Evolutionary conservation across 2,888 invertebrate genomes (phyloP), one percentile per base, ranked within the genome.

Genomic region (Hirtodrosophila confusa): DNA sequence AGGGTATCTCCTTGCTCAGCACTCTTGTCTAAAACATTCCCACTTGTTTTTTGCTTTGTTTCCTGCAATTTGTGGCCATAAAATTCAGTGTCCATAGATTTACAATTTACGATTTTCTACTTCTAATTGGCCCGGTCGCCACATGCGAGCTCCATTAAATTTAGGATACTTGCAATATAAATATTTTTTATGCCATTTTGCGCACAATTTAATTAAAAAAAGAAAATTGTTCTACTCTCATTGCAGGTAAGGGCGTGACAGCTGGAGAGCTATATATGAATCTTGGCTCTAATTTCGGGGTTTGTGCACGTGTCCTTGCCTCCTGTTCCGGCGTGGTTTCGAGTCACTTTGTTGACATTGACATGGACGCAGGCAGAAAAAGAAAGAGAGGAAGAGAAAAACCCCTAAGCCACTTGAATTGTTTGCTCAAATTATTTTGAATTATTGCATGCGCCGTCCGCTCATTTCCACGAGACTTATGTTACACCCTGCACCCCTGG

Each of bases 361-460:
- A 74, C 44, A 37, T 54, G 47, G 50, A 49, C 12, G 17, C 9
- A 29, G 43, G 41, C 5, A 11, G n/a, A 8, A 29, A 47, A 27
- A 37, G 27, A n/a, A 12, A 12, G 41, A 12, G 41, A 9, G 24
- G 5, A 27, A 35, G 45, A 36, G 27, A 41, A 50, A 35, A 60
- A 57, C 24, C 63, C 75, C 43, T 57, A 74, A 68, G 47, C 64
- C 86, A 82, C 84, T 87, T 71, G 69, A 82, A 83, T 68, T 79
- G 83, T 79, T 84, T 82, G 66, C 75, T 57, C 69, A 85, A 85
- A 82, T 87, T 71, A 82, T 87, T 74, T 69, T 69, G 74, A 79
- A 75, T 75, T 82, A 85, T 74, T 78, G 69, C 70, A 53, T 64
- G 64, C 68, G 65, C 45, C 61, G 63, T 61, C 60, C 51, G 70